A percentile compares a stretch with the other conserved stretches of the same genome.
Evolutionary conservation across 2,113 vertebrate genomes (phyloP).

Genomic region (Rhipidura dahli): DNA sequence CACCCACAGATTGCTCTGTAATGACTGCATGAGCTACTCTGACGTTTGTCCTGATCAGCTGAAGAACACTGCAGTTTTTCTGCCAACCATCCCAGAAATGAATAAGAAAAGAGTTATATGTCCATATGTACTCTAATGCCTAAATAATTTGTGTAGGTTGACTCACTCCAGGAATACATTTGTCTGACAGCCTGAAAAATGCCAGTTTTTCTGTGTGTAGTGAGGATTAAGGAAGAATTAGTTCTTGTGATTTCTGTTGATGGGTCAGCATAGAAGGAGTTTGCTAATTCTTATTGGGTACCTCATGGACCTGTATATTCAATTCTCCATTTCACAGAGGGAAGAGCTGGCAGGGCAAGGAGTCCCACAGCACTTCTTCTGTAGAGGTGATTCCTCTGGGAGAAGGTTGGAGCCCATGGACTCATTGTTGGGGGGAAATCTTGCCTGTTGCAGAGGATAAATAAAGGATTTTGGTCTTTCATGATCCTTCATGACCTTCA

Average conservation of each 20-base stretch:
- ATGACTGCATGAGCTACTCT: neutral
- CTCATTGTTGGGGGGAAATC: neutral
- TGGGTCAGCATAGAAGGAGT: neutral
- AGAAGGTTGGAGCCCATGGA: neutral
- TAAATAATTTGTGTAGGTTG: neutral
- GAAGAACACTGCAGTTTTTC: neutral
- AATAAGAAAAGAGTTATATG: neutral
- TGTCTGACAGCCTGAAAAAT: neutral
- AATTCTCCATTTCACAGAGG: neutral
- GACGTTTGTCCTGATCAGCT: neutral
- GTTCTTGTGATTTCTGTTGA: neutral
- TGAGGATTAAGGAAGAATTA: neutral
- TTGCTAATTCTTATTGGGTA: neutral
- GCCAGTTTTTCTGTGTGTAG: neutral
- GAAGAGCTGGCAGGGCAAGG: neutral
- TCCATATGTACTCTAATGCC: neutral
- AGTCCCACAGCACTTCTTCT: neutral
- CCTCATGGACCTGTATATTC: accelerated
- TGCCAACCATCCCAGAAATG: neutral
- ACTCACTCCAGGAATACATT: neutral
- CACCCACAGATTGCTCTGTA: neutral
- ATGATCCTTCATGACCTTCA: neutral
- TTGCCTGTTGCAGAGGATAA: neutral
- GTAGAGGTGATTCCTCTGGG: neutral
- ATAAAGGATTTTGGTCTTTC: neutral